Conservation (phyloP, 2,888 invertebrate genomes). For the Chrysina gloriosa region DNA sequence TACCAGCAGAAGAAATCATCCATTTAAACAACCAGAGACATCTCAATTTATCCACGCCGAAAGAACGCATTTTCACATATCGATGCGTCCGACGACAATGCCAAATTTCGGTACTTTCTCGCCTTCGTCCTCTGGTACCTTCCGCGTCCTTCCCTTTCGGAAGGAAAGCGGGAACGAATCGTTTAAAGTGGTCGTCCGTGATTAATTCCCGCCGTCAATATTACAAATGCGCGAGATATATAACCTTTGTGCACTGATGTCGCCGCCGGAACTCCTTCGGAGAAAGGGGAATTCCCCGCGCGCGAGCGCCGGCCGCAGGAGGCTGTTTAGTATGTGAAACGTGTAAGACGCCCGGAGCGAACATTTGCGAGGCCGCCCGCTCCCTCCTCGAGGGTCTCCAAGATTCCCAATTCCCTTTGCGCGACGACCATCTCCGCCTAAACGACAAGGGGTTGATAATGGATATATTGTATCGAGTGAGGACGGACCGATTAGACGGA, state of each 20-base stretch:
- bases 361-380: constrained; percentile 56
- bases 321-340: constrained; percentile 64
- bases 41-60: neutral
- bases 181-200: constrained; percentile 20
- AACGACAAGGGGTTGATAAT: constrained; percentile 59
- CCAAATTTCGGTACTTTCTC: neutral
- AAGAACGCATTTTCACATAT: constrained; percentile 16
- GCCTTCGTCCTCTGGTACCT: neutral
- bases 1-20: too few species aligned
- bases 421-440: neutral
- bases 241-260: constrained; percentile 34
- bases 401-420: too few species aligned
- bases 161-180: constrained; percentile 21
- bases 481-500: constrained; percentile 52
- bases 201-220: constrained; percentile 38
- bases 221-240: constrained; percentile 37
- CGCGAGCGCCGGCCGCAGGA: constrained; percentile 49
- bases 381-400: neutral
- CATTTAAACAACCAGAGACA: neutral
- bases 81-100: neutral
- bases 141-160: neutral
- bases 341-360: constrained; percentile 63
- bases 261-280: neutral
- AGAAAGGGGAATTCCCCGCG: neutral
- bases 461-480: constrained; percentile 64